These are phyloP conservation scores for Amiota minor DNA, from an alignment of 2,888 invertebrate species.

Conservation along the genomic window DNA sequence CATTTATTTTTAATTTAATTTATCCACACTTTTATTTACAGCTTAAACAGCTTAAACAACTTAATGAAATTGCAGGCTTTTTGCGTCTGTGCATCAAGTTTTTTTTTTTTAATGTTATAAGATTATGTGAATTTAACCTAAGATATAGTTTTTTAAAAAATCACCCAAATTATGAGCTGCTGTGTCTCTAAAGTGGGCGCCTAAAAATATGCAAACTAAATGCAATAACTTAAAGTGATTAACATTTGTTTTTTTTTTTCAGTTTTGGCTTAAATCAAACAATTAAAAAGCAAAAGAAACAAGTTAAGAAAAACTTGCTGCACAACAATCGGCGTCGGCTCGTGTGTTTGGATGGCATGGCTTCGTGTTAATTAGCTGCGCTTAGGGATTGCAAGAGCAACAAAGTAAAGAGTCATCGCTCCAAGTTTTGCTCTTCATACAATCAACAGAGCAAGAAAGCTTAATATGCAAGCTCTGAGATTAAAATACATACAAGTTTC, in stretches of 20 bases:
- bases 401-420: slow-evolving; percentile 43
- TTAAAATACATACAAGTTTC: no score
- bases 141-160: no score
- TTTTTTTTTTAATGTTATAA: no score
- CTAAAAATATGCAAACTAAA: slow-evolving; percentile 57
- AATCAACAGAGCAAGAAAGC: slow-evolving; percentile 37
- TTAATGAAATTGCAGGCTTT: no score
- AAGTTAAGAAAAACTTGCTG: slow-evolving; percentile 37
- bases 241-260: slow-evolving; percentile 50
- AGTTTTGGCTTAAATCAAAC: slow-evolving; percentile 44
- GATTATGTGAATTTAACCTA: no score
- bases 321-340: not conserved
- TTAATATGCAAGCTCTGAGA: slow-evolving; percentile 12
- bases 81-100: no score
- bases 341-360: slow-evolving; percentile 18
- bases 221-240: slow-evolving; percentile 16
- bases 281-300: slow-evolving; percentile 57
- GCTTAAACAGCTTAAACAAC: no score
- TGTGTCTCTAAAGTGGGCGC: slow-evolving; percentile 31
- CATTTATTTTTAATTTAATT: no score
- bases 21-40: no score
- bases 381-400: not conserved
- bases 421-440: not conserved
- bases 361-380: slow-evolving; percentile 20
- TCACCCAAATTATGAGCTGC: no score